These are phyloP conservation scores for Dallia pectoralis DNA, from an alignment of 2,797 vertebrate species.

Conservation along the genomic window DNA sequence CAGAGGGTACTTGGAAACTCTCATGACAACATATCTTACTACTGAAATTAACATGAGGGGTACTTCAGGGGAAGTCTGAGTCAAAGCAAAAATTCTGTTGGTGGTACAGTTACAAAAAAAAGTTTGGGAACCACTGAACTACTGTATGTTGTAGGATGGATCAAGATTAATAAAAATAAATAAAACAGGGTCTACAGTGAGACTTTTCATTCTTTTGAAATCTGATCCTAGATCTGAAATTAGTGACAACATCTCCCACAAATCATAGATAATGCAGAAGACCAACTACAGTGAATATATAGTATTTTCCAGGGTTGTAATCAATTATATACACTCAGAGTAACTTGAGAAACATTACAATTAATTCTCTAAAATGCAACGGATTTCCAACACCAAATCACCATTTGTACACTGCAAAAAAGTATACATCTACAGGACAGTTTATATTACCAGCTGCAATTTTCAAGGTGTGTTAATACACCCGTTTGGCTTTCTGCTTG, in stretches of 20 bases:
- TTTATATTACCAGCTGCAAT: slow-evolving; percentile 31
- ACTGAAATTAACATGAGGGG: no score
- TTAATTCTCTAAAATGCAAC: not conserved
- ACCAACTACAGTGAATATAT: not conserved
- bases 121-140: no score
- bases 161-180: not conserved
- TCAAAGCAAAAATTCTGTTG: no score
- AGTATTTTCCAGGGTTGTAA: not conserved
- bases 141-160: not conserved
- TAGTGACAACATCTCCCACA: slow-evolving; percentile 36
- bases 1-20: no score
- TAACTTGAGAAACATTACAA: not conserved
- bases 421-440: slow-evolving; percentile 40
- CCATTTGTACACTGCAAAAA: slow-evolving; percentile 6
- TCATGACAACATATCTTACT: no score
- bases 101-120: no score
- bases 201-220: not conserved
- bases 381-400: not conserved
- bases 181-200: not conserved
- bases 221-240: slow-evolving; percentile 52
- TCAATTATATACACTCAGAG: not conserved
- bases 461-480: slow-evolving; percentile 21
- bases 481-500: slow-evolving; percentile 2
- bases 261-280: slow-evolving; percentile 48
- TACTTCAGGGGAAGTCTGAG: no score